These are phyloP conservation scores for Hybos culiciformis DNA, from an alignment of 2,888 invertebrate species.

Conservation along the genomic window DNA sequence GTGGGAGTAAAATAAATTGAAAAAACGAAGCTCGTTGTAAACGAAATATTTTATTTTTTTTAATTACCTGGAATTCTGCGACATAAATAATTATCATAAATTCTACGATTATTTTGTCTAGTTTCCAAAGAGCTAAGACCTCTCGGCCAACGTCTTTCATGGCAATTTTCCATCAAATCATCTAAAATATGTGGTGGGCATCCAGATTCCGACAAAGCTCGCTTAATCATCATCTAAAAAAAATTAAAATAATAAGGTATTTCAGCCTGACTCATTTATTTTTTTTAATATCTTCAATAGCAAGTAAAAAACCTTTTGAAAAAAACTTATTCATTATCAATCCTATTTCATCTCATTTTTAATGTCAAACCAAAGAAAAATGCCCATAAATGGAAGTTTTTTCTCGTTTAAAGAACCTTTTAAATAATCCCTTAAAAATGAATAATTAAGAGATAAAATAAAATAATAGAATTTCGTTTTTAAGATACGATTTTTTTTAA, in stretches of 20 bases:
- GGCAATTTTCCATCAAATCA: slow-evolving; percentile 94
- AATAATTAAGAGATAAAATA: neutral
- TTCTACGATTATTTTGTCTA: slow-evolving; percentile 78
- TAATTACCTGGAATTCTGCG: slow-evolving; percentile 73
- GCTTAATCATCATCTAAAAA: slow-evolving; percentile 77
- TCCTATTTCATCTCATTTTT: too few species aligned
- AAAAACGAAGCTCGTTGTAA: too few species aligned
- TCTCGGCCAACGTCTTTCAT: slow-evolving; percentile 89
- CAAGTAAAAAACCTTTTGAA: too few species aligned
- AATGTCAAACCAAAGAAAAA: too few species aligned
- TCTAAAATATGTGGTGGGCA: slow-evolving; percentile 88
- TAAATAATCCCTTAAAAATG: too few species aligned
- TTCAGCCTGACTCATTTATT: too few species aligned
- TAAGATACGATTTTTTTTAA: neutral
- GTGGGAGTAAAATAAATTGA: too few species aligned
- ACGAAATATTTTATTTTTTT: too few species aligned
- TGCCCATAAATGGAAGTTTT: too few species aligned
- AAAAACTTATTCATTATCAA: too few species aligned
- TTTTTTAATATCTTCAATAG: too few species aligned
- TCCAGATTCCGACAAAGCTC: slow-evolving; percentile 83
- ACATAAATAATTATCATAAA: slow-evolving; percentile 88
- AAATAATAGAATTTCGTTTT: slow-evolving; percentile 4
- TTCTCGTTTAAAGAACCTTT: too few species aligned
- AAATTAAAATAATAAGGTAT: neutral
- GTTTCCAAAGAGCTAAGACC: slow-evolving; percentile 87